Evolutionary conservation across 2,888 invertebrate species (phyloP), one percentile per base, ranked within the genome.

Genomic region (Dicyrtoma fusca): DNA sequence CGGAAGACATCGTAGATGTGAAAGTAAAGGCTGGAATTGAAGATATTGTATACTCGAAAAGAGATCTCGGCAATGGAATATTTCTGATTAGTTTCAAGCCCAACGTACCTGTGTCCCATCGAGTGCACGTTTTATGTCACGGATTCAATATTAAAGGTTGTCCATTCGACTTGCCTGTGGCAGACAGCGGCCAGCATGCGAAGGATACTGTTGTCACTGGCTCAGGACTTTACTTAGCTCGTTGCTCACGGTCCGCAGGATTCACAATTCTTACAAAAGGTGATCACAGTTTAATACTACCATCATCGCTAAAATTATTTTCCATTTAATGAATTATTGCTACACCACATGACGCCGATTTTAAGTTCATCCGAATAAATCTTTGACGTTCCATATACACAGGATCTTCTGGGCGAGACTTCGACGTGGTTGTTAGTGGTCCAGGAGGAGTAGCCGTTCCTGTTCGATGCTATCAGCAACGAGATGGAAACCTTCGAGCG

Each of bases 391-490:
- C 4, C 3, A 5, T 25, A 11, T 42, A n/a, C n/a, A n/a, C n/a
- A 77, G 77, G 80, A 34, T 80, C 77, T 62, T 90, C 92, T 1
- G 83, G 83, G 26, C 81, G 94, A 71, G 94, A 95, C 83, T 95
- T 95, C 82, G 95, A 95, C 83, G 95, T 95, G 0, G 92, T 95
- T 0, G 91, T 93, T 1, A 92, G 92, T 0, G 92, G 92, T 0
- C 92, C 91, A 0, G 89, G 91, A 0, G 87, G 90, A 76, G 81
- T 81, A 13, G 92, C 93, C 0, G 86, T 96, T 53, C 94, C 95
- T 0, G 94, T 97, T 0, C 84, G 95, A 72, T 97, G 98, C 82
- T 96, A 96, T 84, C 95, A 95, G 83, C 97, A 97, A 75, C 94
- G 97, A 82, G 95, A 97, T 75, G 97, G 97, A 1, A 91, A 95